A percentile compares a stretch with the other conserved stretches of the same genome.
Evolutionary conservation across 2,888 invertebrate species (phyloP).

Genomic region (Papilio protenor): DNA sequence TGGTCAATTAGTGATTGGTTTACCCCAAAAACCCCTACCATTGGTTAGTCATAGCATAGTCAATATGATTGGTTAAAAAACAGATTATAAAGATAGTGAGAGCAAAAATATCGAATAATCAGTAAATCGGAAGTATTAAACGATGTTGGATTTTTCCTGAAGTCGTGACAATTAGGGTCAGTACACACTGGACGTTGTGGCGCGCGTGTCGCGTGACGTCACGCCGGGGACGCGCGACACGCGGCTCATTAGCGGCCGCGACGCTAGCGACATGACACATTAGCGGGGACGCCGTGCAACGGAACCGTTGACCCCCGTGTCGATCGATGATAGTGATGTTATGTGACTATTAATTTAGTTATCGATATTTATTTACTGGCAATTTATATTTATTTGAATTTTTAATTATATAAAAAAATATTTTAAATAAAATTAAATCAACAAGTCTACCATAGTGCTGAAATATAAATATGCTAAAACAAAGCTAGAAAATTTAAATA

Average conservation of each 20-base stretch:
- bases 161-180: conserved; percentile 40
- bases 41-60: neutral
- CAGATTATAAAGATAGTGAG: neutral
- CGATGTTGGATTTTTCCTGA: conserved; percentile 15
- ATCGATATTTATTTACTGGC: neutral
- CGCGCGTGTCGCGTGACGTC: conserved; percentile 52
- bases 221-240: conserved; percentile 51
- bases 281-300: conserved; percentile 34
- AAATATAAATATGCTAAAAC: too few species aligned
- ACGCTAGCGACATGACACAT: conserved; percentile 37
- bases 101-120: neutral
- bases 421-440: too few species aligned
- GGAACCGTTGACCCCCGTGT: conserved; percentile 35
- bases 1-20: neutral
- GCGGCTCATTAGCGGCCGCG: conserved; percentile 45
- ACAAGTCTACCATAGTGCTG: too few species aligned
- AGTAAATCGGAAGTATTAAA: neutral
- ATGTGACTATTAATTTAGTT: neutral
- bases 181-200: conserved; percentile 43
- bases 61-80: neutral
- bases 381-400: neutral
- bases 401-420: neutral
- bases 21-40: neutral
- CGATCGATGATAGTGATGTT: conserved; percentile 17
- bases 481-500: too few species aligned